Percentiles rank a stretch among this genome's conserved stretches.
These are phyloP conservation scores for Ramazzottius varieornatus DNA, from an alignment of 2,888 invertebrate species.

Conservation along the genomic window DNA sequence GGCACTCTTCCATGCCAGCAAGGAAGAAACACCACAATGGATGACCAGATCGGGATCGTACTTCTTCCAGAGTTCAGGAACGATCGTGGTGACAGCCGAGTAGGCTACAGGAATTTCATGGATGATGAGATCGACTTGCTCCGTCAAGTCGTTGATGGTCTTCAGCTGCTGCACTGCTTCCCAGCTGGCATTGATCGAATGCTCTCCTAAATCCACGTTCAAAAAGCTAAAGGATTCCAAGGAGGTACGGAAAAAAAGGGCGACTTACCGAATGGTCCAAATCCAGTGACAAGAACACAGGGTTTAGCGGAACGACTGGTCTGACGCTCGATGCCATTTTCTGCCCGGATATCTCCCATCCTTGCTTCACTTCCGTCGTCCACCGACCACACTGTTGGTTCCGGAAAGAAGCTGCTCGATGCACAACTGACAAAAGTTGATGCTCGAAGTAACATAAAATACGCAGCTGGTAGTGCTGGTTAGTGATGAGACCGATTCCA, in stretches of 20 bases:
- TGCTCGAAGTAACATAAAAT: no score
- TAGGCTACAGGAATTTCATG: slow-evolving; percentile 31
- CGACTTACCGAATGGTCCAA: neutral
- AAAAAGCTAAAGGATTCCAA: neutral
- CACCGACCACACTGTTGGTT: no score
- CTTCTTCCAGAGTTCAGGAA: slow-evolving; percentile 41
- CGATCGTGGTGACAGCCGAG: slow-evolving; percentile 34
- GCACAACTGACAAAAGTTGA: no score
- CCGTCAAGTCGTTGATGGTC: slow-evolving; percentile 2
- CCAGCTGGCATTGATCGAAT: neutral
- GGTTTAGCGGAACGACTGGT: no score
- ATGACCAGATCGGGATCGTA: slow-evolving; percentile 29
- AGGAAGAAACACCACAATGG: neutral
- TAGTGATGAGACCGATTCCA: no score
- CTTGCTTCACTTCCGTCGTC: no score
- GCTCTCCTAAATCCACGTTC: neutral
- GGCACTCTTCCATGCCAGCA: neutral
- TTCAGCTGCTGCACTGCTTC: neutral
- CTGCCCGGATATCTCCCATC: no score
- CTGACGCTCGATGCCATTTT: no score
- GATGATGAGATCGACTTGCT: slow-evolving; percentile 17
- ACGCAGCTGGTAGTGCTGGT: no score
- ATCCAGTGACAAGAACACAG: neutral
- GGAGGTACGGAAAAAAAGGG: neutral
- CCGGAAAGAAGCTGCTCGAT: no score